phyloP scores from a whole-genome alignment of 2,113 vertebrate genomes.

The Pongo pygmaeus region DNA sequence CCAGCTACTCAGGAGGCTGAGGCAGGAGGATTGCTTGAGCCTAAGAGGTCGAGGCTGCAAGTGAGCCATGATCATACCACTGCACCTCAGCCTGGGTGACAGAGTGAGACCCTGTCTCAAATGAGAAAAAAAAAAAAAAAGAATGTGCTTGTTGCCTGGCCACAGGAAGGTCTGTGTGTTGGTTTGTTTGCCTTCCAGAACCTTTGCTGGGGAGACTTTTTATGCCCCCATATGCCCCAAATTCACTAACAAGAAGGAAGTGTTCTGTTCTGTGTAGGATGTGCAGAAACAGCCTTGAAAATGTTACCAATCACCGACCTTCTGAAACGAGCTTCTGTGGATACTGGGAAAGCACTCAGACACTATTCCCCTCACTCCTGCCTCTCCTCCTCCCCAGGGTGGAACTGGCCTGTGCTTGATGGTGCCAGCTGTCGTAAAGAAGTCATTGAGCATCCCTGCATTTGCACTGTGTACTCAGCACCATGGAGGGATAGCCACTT shows the following conservation, averaged over 20 bases:
- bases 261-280: neutral
- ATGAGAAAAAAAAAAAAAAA: too few relatives aligned
- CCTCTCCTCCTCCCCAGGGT: neutral
- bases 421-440: accelerated
- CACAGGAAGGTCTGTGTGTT: too few relatives aligned
- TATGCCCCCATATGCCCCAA: accelerated
- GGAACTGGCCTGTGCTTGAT: neutral
- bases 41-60: too few relatives aligned
- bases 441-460: accelerated
- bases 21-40: too few relatives aligned
- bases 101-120: too few relatives aligned
- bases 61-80: too few relatives aligned
- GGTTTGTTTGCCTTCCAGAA: neutral
- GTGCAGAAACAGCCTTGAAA: neutral
- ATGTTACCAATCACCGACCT: neutral
- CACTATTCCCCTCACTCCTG: accelerated
- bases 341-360: accelerated
- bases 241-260: neutral
- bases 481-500: accelerated
- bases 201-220: neutral
- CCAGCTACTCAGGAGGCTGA: too few relatives aligned
- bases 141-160: neutral
- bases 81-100: too few relatives aligned
- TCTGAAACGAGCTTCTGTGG: neutral
- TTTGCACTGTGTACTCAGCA: too few relatives aligned